Evolutionary conservation across 2,113 vertebrate species (phyloP).

Genomic region (Varanus komodoensis): DNA sequence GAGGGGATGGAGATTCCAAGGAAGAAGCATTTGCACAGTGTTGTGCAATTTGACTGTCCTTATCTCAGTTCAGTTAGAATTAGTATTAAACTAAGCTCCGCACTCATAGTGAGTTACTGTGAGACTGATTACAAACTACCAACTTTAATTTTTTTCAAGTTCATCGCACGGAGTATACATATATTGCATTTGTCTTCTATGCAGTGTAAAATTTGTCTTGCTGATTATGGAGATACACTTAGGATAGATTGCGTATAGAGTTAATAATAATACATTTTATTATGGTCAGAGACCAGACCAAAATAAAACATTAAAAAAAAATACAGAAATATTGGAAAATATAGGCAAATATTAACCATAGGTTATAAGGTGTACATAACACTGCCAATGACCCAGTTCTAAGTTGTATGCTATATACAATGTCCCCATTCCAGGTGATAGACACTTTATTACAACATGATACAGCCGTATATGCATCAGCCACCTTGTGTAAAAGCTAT

Average conservation of each 20-base stretch:
- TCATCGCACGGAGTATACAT: not conserved
- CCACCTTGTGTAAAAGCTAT: too few relatives aligned
- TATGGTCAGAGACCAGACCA: too few relatives aligned
- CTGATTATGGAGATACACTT: not conserved
- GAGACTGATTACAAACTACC: conserved; percentile 26
- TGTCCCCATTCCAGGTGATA: too few relatives aligned
- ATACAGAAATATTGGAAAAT: too few relatives aligned
- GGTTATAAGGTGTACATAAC: too few relatives aligned
- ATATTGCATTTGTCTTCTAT: not conserved
- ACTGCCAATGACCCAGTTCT: too few relatives aligned
- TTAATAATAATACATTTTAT: not conserved
- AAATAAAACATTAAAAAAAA: too few relatives aligned
- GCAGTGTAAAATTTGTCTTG: not conserved
- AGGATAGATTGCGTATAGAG: not conserved
- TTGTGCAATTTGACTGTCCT: conserved; percentile 31
- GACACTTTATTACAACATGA: too few relatives aligned
- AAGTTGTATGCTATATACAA: too few relatives aligned
- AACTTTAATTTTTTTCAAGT: not conserved
- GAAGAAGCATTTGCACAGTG: conserved; percentile 32
- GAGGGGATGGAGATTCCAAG: not conserved
- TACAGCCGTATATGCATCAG: too few relatives aligned
- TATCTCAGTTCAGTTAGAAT: conserved; percentile 23
- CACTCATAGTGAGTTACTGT: conserved; percentile 27
- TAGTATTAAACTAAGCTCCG: not conserved
- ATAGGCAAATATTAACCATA: too few relatives aligned